Evolutionary conservation across 1,140 invertebrate genomes (phyloP).

Genomic region (Lepidostoma basale): DNA sequence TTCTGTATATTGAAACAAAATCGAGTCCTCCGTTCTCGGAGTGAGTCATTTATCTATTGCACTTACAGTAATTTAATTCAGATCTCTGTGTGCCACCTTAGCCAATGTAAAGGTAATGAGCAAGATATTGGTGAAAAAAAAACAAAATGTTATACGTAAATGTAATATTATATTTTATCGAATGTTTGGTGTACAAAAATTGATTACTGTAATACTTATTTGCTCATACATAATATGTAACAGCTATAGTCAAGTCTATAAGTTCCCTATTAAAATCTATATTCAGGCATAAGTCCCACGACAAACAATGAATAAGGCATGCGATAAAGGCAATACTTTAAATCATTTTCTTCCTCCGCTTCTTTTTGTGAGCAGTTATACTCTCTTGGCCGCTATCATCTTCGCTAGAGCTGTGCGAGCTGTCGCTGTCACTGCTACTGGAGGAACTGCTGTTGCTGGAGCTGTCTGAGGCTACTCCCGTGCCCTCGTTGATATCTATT

Average conservation of each 20-base stretch:
- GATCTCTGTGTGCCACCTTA: no score
- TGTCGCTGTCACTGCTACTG: slow-evolving; percentile 71
- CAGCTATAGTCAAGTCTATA: slow-evolving; percentile 25
- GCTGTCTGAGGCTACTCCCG: slow-evolving; percentile 93
- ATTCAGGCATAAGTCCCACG: slow-evolving; percentile 19
- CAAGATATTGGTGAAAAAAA: no score
- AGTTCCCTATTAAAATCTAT: slow-evolving; percentile 24
- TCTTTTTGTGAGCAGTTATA: slow-evolving; percentile 85
- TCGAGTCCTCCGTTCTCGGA: no score
- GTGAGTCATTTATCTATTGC: no score
- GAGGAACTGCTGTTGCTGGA: slow-evolving; percentile 90
- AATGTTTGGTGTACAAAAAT: slow-evolving; percentile 31
- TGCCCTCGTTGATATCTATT: slow-evolving; percentile 85
- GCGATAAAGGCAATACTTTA: slow-evolving; percentile 41
- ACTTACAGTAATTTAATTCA: no score
- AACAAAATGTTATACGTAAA: no score
- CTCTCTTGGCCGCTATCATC: slow-evolving; percentile 87
- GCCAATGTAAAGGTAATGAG: no score
- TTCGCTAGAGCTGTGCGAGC: slow-evolving; percentile 63
- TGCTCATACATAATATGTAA: slow-evolving; percentile 4
- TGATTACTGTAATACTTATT: slow-evolving; percentile 22
- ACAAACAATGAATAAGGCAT: slow-evolving; percentile 40
- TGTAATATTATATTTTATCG: slow-evolving; percentile 19
- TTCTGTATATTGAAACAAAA: no score
- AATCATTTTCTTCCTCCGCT: slow-evolving; percentile 66